Evolutionary conservation across 2,113 vertebrate species (phyloP).

Genomic region (Lepidothrix coronata): DNA sequence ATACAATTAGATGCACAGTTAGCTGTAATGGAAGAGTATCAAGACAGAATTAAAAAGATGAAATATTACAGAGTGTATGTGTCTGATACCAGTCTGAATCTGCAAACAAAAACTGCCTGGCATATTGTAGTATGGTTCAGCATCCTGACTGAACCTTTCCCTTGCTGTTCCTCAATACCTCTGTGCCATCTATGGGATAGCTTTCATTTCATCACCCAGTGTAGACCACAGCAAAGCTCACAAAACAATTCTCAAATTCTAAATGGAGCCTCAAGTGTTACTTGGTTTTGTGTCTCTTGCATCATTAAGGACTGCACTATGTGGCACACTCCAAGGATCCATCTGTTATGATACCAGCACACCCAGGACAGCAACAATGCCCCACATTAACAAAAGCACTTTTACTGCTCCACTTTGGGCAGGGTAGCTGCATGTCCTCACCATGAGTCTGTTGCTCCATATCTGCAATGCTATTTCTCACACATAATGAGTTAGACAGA

Average conservation of each 20-base stretch:
- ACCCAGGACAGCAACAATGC: fast-evolving
- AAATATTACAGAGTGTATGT: not conserved
- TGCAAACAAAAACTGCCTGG: not conserved
- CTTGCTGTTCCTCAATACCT: not conserved
- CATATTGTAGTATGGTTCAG: not conserved
- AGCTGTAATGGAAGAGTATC: not conserved
- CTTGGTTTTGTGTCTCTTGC: not conserved
- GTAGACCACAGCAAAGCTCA: not conserved
- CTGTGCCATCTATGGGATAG: not conserved
- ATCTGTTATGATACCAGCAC: not conserved
- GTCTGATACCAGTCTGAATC: not conserved
- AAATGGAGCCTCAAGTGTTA: not conserved
- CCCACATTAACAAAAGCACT: not conserved
- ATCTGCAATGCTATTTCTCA: not conserved
- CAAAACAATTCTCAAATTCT: not conserved
- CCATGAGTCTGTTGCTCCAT: not conserved
- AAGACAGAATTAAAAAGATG: not conserved
- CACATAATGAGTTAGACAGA: not conserved
- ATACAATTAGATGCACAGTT: not conserved
- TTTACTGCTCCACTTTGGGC: not conserved
- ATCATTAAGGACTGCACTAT: not conserved
- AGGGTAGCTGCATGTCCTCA: not conserved
- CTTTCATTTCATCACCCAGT: not conserved
- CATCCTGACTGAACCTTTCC: not conserved
- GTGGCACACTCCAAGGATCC: not conserved